Conservation (phyloP, 2,113 vertebrate species). For the Mus musculus region DNA sequence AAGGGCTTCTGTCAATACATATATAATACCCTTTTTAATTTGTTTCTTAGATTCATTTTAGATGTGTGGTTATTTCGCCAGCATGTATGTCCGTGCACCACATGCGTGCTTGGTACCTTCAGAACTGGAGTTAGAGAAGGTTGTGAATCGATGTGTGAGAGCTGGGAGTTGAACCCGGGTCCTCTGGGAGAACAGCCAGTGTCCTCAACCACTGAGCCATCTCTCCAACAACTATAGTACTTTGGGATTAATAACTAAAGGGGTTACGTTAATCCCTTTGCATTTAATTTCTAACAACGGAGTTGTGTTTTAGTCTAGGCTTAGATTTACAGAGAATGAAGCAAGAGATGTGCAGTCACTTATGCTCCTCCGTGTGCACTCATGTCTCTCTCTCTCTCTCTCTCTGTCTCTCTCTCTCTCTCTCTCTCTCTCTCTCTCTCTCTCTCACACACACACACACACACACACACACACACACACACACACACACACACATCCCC, state of each 20-base stretch:
- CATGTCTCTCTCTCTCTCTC: background rate
- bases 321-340: conserved; percentile 44
- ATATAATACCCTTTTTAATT: background rate
- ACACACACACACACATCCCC: background rate
- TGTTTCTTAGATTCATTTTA: background rate
- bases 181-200: background rate
- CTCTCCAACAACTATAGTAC: background rate
- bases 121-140: background rate
- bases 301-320: conserved; percentile 23
- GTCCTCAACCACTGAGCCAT: background rate
- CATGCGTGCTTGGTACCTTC: background rate
- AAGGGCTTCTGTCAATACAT: conserved; percentile 55
- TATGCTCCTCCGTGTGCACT: background rate
- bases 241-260: conserved; percentile 60
- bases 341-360: background rate
- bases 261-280: background rate
- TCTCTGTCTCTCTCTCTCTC: too few species aligned
- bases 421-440: too few species aligned
- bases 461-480: too few species aligned
- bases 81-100: background rate
- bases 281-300: conserved; percentile 33
- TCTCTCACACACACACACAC: background rate
- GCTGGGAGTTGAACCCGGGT: background rate
- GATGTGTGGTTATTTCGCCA: background rate
- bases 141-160: background rate